Evolutionary conservation across 2,113 vertebrate genomes (phyloP), one percentile per base, ranked within the genome.

Genomic region (Seriola dumerili): DNA sequence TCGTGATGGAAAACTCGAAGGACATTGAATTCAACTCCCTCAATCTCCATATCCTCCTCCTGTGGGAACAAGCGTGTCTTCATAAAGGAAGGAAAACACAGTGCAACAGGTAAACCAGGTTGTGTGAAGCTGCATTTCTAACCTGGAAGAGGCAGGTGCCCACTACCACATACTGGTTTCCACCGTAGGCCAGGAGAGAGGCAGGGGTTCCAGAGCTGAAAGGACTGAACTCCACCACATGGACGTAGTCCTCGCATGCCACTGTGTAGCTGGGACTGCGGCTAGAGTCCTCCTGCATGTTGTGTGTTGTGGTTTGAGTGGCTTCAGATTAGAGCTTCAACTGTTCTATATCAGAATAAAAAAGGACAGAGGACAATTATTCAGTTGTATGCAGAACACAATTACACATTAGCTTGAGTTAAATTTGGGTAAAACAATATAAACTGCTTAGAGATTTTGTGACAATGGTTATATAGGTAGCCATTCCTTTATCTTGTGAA

Each of bases 181-280:
- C 97, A 46, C 97, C 97, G 59, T 98, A 99, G 8, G 97, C 98
- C 91, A 99, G 94, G 7, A 99, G 96, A 10, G 96, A 97, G 54
- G 91, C 95, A 0, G 95, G 78, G 44, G 94, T 93, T 5, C 98
- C 97, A 40, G 94, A 96, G 61, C 96, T 95, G 90, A 97, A 99
- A 0, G 97, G 98, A 92, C 95, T 99, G 94, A 99, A 99, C 93
- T 99, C 97, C 71, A 98, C 97, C 87, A 97, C 97, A 0, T 98
- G 96, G 12, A 99, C 97, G 44, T 97, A 97, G 91, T 97, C 97
- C 61, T 99, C 97, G 17, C 97, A 99, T 2, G 96, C 86, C 85
- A 99, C 97, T 0, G 96, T 96, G 92, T 99, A 99, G 61, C 93
- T 93, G 73, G 96, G 94, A 73, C 91, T 95, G 86, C 94, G 96